Conservation (phyloP, 2,113 vertebrate species). For the Phrynocephalus versicolor region DNA sequence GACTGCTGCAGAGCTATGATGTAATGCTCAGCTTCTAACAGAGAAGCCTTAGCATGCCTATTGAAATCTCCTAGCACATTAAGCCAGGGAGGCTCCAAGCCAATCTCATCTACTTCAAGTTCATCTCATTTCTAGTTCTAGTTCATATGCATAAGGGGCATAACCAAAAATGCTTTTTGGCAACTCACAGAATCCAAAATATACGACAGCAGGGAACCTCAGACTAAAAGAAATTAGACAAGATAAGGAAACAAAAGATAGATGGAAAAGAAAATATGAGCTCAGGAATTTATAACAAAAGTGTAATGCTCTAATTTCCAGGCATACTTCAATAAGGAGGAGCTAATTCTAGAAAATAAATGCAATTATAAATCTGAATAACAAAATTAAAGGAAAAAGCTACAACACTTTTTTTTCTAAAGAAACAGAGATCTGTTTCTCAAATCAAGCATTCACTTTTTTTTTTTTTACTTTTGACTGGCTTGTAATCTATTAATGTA, state of each 20-base stretch:
- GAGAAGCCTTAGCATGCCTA: not conserved
- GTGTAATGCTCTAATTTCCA: not conserved
- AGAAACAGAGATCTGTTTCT: slow-evolving; percentile 52
- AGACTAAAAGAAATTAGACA: not conserved
- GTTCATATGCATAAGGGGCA: not conserved
- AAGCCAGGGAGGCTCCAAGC: not conserved
- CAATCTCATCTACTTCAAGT: not conserved
- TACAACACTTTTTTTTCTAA: slow-evolving; percentile 25
- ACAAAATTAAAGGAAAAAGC: slow-evolving; percentile 27
- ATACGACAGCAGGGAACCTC: not conserved
- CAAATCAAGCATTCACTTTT: slow-evolving; percentile 32
- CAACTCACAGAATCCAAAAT: not conserved
- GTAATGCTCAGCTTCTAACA: not conserved
- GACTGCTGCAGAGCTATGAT: not conserved
- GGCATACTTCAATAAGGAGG: not conserved
- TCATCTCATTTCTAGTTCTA: no score
- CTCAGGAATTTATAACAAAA: not conserved
- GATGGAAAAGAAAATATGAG: not conserved
- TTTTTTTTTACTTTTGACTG: slow-evolving; percentile 32
- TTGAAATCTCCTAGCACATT: not conserved
- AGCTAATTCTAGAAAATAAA: not conserved
- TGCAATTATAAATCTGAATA: not conserved
- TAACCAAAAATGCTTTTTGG: not conserved
- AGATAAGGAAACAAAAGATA: not conserved
- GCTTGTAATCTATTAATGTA: slow-evolving; percentile 51